Evolutionary conservation across 2,113 vertebrate species (phyloP).

Genomic region (Catharus fuscescens): DNA sequence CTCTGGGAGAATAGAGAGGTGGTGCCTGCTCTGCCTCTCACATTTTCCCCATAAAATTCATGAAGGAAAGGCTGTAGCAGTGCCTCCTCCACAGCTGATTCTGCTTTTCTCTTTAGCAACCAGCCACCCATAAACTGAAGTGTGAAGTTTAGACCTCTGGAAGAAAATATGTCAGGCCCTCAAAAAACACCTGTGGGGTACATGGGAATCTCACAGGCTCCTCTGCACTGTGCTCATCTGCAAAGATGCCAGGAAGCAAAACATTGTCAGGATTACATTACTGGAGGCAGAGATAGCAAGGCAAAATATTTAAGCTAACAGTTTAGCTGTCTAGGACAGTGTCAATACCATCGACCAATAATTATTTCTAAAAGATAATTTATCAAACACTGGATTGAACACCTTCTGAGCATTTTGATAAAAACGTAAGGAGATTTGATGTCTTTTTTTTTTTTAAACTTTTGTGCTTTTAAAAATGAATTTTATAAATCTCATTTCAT

Average conservation of each 20-base stretch:
- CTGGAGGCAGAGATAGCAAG: not conserved
- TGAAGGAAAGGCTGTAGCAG: not conserved
- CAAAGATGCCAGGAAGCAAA: not conserved
- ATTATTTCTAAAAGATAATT: not conserved
- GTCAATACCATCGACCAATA: not conserved
- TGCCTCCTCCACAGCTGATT: not conserved
- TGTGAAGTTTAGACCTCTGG: not conserved
- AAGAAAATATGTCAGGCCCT: not conserved
- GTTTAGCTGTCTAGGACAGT: not conserved
- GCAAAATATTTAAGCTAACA: not conserved
- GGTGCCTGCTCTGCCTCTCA: not conserved
- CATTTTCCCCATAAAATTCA: not conserved
- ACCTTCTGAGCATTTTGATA: not conserved
- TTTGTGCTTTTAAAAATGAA: not conserved
- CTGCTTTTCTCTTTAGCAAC: not conserved
- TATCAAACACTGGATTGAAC: not conserved
- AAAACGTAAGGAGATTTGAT: not conserved
- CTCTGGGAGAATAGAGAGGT: not conserved
- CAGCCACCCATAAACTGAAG: not conserved
- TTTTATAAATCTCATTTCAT: slow-evolving; percentile 19
- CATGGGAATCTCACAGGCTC: fast-evolving
- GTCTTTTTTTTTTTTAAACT: not conserved
- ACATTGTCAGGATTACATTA: not conserved
- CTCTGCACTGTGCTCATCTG: not conserved
- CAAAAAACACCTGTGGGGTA: not conserved